Conservation (phyloP, 1,140 invertebrate species). For the Cydia pomonella region DNA sequence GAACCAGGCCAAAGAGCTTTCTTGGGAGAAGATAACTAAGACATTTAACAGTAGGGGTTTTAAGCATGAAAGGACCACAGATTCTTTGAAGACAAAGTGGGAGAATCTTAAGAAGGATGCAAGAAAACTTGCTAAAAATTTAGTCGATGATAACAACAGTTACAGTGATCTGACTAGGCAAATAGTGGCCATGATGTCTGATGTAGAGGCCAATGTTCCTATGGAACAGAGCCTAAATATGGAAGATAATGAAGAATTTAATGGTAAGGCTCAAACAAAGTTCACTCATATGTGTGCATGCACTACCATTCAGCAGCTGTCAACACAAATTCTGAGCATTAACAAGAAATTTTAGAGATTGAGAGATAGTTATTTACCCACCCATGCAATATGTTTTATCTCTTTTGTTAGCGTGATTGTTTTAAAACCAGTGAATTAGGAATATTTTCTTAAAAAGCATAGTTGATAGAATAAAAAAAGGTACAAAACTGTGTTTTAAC, state of each 20-base stretch:
- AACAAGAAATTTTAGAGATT: too few species aligned
- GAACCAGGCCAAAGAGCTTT: conserved; percentile 57
- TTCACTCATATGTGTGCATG: neutral
- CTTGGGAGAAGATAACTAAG: conserved; percentile 64
- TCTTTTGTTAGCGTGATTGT: too few species aligned
- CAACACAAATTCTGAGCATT: too few species aligned
- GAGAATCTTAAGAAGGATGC: conserved; percentile 65
- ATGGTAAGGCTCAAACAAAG: neutral
- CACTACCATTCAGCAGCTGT: too few species aligned
- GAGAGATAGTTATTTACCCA: too few species aligned
- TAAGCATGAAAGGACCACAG: conserved; percentile 50
- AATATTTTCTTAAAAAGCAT: too few species aligned
- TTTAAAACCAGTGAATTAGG: too few species aligned
- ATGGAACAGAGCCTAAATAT: neutral
- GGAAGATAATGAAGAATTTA: conserved; percentile 16
- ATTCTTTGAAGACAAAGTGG: conserved; percentile 69
- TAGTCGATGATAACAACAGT: conserved; percentile 47
- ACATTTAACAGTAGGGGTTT: conserved; percentile 59
- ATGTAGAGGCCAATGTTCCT: conserved; percentile 45
- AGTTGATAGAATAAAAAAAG: too few species aligned
- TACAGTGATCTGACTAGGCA: conserved; percentile 51
- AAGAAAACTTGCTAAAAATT: conserved; percentile 57
- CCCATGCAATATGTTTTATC: too few species aligned
- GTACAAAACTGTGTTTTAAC: too few species aligned
- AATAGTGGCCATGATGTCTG: conserved; percentile 55